A percentile compares a stretch with the other conserved stretches of the same genome.
phyloP scores from a whole-genome alignment of 2,113 vertebrate genomes.

The Recurvirostra avosetta region DNA sequence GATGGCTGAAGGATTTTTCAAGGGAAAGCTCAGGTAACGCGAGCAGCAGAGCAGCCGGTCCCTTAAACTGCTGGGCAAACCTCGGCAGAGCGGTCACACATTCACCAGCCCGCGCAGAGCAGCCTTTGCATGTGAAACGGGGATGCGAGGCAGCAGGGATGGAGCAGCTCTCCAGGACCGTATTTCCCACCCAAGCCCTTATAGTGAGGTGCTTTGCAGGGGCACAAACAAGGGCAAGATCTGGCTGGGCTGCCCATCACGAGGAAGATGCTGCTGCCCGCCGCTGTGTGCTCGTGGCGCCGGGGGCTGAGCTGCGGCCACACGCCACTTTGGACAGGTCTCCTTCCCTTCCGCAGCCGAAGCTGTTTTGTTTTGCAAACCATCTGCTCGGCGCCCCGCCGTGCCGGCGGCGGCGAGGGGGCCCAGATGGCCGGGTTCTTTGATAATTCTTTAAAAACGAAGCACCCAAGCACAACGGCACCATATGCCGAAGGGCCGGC shows the following conservation, averaged over 20 bases:
- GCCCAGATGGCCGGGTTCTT: constrained; percentile 69
- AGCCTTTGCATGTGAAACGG: fast-evolving
- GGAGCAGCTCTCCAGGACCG: background rate
- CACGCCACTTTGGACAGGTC: background rate
- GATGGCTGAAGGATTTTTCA: background rate
- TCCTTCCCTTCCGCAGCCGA: background rate
- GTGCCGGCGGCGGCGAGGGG: background rate
- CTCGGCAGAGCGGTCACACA: background rate
- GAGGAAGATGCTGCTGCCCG: background rate
- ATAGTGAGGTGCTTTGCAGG: fast-evolving
- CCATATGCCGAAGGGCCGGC: constrained; percentile 59
- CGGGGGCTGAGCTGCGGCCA: background rate
- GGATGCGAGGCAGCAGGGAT: background rate
- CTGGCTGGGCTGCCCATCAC: too few species aligned
- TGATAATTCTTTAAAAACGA: constrained; percentile 64
- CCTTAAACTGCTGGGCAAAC: background rate
- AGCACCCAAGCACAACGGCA: constrained; percentile 31
- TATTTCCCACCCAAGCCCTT: background rate
- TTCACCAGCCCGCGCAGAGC: background rate
- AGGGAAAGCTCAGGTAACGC: background rate
- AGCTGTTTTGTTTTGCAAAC: constrained; percentile 45
- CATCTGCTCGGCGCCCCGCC: constrained; percentile 62
- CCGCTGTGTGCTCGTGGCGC: fast-evolving
- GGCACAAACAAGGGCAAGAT: background rate
- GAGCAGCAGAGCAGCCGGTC: background rate